Evolutionary conservation across 2,888 invertebrate genomes (phyloP).

Genomic region (Brachypterus glaber): DNA sequence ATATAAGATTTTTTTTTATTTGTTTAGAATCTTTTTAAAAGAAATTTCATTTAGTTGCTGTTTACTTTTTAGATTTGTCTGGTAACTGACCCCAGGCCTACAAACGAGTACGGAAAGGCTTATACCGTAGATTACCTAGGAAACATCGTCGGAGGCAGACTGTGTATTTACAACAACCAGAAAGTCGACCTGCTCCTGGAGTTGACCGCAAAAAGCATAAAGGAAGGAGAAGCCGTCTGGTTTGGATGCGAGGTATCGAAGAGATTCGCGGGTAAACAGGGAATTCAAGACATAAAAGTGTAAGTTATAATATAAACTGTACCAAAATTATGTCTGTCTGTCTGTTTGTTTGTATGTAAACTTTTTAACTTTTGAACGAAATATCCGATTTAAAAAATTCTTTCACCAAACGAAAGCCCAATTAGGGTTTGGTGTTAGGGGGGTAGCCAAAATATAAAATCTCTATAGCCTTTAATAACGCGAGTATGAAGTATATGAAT

Average conservation of each 20-base stretch:
- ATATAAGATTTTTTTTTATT: too few relatives aligned
- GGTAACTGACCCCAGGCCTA: constrained; percentile 74
- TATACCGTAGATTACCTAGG: constrained; percentile 83
- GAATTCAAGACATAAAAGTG: constrained; percentile 68
- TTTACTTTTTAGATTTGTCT: constrained; percentile 58
- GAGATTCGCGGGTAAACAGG: constrained; percentile 66
- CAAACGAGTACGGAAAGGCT: constrained; percentile 66
- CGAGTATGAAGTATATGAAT: too few relatives aligned
- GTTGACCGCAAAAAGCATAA: constrained; percentile 65
- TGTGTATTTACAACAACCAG: constrained; percentile 81
- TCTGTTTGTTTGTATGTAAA: too few relatives aligned
- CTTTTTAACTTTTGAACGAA: too few relatives aligned
- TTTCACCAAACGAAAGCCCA: too few relatives aligned
- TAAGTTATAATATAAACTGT: constrained; percentile 44
- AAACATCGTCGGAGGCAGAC: constrained; percentile 74
- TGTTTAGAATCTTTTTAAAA: too few relatives aligned
- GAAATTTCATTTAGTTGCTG: background rate
- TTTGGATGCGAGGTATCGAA: constrained; percentile 86
- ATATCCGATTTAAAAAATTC: too few relatives aligned
- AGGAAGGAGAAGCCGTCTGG: constrained; percentile 80
- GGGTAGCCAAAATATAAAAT: too few relatives aligned
- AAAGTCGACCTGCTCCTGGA: constrained; percentile 68
- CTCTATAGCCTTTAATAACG: too few relatives aligned
- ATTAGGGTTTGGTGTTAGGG: too few relatives aligned
- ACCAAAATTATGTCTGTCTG: too few relatives aligned